These are phyloP conservation scores for Aspidiotus rigidus DNA, from an alignment of 2,888 invertebrate genomes.

Conservation along the genomic window DNA sequence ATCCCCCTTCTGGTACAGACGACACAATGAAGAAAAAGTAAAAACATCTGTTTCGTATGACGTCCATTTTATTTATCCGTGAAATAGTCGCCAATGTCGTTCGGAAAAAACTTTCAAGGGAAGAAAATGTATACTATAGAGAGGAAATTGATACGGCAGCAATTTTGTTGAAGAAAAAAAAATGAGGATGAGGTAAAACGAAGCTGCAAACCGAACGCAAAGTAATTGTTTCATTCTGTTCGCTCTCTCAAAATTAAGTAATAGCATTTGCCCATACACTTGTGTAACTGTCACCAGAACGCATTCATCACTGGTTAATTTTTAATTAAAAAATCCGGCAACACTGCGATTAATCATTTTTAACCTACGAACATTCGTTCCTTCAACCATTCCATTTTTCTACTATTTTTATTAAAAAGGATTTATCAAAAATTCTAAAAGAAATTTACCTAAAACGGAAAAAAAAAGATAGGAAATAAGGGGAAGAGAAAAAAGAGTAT, in stretches of 20 bases:
- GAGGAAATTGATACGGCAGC: slow-evolving; percentile 21
- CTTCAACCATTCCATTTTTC: slow-evolving; percentile 25
- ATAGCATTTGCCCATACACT: slow-evolving; percentile 33
- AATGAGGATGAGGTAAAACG: slow-evolving; percentile 20
- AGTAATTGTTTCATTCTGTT: slow-evolving; percentile 33
- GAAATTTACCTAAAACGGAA: slow-evolving; percentile 24
- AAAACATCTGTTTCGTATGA: slow-evolving; percentile 29
- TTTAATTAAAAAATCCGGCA: slow-evolving; percentile 33
- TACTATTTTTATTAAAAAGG: slow-evolving; percentile 19
- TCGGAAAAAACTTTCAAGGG: slow-evolving; percentile 3
- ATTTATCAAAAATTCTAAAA: slow-evolving; percentile 33
- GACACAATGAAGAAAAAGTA: neutral
- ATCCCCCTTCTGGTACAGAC: neutral
- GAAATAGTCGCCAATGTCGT: slow-evolving; percentile 9
- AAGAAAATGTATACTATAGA: slow-evolving; percentile 14
- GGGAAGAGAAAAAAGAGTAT: too few relatives aligned
- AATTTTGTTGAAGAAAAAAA: neutral
- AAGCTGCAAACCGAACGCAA: slow-evolving; percentile 14
- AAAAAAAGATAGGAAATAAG: neutral
- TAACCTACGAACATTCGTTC: slow-evolving; percentile 32
- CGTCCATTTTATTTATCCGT: slow-evolving; percentile 29
- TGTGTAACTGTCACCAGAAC: slow-evolving; percentile 31
- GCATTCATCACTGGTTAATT: slow-evolving; percentile 33
- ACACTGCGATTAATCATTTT: slow-evolving; percentile 31
- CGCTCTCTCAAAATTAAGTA: slow-evolving; percentile 30